Evolutionary conservation across 2,888 invertebrate genomes (phyloP).

Genomic region (Drosophila conformis): DNA sequence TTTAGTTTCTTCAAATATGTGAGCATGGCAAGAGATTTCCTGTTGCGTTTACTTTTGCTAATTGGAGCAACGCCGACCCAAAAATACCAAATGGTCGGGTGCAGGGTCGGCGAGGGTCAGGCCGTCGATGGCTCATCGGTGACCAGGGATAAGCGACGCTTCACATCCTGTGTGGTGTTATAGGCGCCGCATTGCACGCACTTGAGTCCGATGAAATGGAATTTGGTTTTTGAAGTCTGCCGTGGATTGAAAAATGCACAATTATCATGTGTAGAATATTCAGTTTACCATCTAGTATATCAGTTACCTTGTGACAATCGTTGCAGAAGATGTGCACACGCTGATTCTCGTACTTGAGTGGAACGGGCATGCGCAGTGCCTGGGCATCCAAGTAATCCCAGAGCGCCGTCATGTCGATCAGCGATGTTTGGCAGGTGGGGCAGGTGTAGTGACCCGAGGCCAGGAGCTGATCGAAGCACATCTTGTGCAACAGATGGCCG

Average conservation of each 20-base stretch:
- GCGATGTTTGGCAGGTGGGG: constrained; percentile 94
- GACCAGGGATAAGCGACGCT: constrained; percentile 82
- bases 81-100: constrained; percentile 2
- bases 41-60: constrained; percentile 43
- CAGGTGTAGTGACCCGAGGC: constrained; percentile 93
- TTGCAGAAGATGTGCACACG: constrained; percentile 94
- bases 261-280: neutral
- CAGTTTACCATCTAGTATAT: neutral
- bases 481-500: constrained; percentile 94
- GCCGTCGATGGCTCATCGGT: constrained; percentile 83
- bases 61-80: constrained; percentile 6
- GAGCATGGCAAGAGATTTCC: constrained; percentile 79
- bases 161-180: constrained; percentile 91
- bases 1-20: constrained; percentile 59
- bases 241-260: constrained; percentile 59
- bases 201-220: constrained; percentile 95
- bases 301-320: constrained; percentile 94
- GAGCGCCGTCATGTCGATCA: constrained; percentile 93
- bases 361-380: constrained; percentile 93
- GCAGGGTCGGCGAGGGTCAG: constrained; percentile 61
- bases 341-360: constrained; percentile 92
- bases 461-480: constrained; percentile 91
- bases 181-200: constrained; percentile 95
- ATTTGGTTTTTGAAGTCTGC: constrained; percentile 92
- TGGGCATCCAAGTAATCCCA: constrained; percentile 91